These are phyloP conservation scores for Ligdia adustata DNA, from an alignment of 2,888 invertebrate genomes.

Conservation along the genomic window DNA sequence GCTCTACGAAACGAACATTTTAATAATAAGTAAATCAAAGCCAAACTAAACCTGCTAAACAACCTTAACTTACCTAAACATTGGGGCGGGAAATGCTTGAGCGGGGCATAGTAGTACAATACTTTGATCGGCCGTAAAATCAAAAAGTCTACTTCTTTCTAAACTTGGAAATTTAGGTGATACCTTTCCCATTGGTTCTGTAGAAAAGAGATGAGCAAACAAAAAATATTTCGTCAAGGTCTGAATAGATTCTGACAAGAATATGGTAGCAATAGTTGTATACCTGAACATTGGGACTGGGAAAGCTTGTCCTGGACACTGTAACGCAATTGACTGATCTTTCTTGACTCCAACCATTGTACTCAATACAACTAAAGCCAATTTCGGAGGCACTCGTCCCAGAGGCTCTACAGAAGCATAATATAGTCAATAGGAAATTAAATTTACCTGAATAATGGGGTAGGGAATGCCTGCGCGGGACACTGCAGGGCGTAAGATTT, in stretches of 20 bases:
- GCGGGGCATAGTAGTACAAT: slow-evolving; percentile 86
- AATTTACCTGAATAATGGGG: slow-evolving; percentile 81
- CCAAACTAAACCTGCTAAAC: neutral
- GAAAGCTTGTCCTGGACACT: slow-evolving; percentile 87
- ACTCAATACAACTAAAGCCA: slow-evolving; percentile 85
- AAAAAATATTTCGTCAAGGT: neutral
- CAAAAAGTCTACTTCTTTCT: slow-evolving; percentile 72
- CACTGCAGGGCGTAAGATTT: slow-evolving; percentile 81
- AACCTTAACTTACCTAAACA: slow-evolving; percentile 85
- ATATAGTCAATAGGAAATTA: slow-evolving; percentile 22
- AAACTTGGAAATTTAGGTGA: slow-evolving; percentile 85
- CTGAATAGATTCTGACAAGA: neutral
- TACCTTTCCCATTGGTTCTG: slow-evolving; percentile 87
- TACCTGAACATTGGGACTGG: slow-evolving; percentile 87
- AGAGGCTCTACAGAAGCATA: slow-evolving; percentile 85
- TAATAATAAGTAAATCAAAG: slow-evolving; percentile 8
- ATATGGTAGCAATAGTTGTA: slow-evolving; percentile 27
- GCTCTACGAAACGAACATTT: slow-evolving; percentile 77
- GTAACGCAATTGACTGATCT: slow-evolving; percentile 77
- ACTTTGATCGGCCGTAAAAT: slow-evolving; percentile 66
- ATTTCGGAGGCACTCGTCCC: slow-evolving; percentile 87
- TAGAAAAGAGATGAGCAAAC: slow-evolving; percentile 45
- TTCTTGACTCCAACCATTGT: slow-evolving; percentile 82
- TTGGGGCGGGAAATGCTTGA: slow-evolving; percentile 88
- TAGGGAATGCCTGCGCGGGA: slow-evolving; percentile 88